These are phyloP conservation scores for Drosophila pallidifrons DNA, from an alignment of 1,140 invertebrate species.

Conservation along the genomic window DNA sequence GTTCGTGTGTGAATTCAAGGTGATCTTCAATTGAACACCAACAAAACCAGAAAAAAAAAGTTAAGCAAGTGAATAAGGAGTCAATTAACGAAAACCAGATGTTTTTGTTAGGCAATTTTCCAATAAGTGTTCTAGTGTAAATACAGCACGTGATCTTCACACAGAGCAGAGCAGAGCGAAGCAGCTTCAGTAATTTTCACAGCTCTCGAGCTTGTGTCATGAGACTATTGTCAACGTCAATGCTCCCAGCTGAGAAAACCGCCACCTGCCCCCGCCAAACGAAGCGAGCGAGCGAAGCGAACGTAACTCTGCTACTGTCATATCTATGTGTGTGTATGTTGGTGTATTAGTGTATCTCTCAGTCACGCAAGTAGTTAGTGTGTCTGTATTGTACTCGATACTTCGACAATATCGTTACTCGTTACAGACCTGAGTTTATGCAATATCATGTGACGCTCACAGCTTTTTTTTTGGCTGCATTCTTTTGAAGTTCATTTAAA, in stretches of 20 bases:
- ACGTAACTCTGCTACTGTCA: conserved; percentile 46
- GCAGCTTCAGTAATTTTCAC: conserved; percentile 10
- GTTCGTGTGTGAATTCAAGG: conserved; percentile 61
- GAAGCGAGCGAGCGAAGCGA: no score
- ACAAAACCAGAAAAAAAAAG: not conserved
- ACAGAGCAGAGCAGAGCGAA: not conserved
- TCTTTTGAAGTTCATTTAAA: not conserved
- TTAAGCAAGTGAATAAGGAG: conserved; percentile 14
- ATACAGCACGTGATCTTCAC: conserved; percentile 46
- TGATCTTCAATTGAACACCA: conserved; percentile 40
- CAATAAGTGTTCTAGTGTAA: conserved; percentile 34
- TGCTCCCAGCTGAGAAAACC: conserved; percentile 40
- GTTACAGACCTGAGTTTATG: conserved; percentile 74
- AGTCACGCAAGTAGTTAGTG: conserved; percentile 58
- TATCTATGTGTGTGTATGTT: conserved; percentile 36
- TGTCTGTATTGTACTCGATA: conserved; percentile 35
- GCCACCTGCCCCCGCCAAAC: conserved; percentile 57
- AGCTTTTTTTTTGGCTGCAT: conserved; percentile 14
- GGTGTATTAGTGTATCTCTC: conserved; percentile 51
- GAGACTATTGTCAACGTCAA: conserved; percentile 53
- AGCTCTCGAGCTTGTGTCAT: conserved; percentile 46
- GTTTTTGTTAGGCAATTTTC: conserved; percentile 19
- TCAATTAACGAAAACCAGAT: conserved; percentile 1
- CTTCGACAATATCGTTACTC: conserved; percentile 42
- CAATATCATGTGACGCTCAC: conserved; percentile 73